Conservation (phyloP, 2,888 invertebrate genomes). For the Cephonodes hylas region DNA sequence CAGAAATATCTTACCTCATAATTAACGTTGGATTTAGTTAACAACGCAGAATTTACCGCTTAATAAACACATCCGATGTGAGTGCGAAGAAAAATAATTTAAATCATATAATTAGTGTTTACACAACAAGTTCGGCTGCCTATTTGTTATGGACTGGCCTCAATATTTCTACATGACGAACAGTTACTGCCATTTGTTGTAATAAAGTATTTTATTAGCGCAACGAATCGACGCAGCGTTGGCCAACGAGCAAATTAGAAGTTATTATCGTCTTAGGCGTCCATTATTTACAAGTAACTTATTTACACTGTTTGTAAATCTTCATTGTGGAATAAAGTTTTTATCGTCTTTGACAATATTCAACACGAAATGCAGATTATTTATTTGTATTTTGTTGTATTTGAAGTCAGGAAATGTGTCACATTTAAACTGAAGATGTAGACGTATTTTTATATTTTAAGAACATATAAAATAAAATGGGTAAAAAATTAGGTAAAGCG, state of each 20-base stretch:
- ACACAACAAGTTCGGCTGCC: background rate
- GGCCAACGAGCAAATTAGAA: constrained; percentile 36
- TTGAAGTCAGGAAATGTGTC: background rate
- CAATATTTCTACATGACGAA: constrained; percentile 24
- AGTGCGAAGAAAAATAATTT: background rate
- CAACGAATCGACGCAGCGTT: constrained; percentile 18
- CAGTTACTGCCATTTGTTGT: constrained; percentile 20
- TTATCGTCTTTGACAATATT: background rate
- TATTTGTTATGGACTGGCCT: constrained; percentile 13
- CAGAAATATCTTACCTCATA: too few relatives aligned
- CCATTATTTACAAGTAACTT: background rate
- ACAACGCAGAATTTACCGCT: too few relatives aligned
- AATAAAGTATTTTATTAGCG: constrained; percentile 23
- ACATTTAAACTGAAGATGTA: too few relatives aligned
- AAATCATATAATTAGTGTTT: constrained; percentile 1
- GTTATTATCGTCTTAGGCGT: constrained; percentile 25
- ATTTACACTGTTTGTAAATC: background rate
- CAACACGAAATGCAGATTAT: background rate
- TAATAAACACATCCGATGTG: background rate
- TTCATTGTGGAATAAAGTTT: background rate
- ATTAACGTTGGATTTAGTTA: too few relatives aligned
- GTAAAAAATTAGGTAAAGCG: too few relatives aligned
- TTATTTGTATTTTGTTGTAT: background rate
- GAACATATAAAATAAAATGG: too few relatives aligned
- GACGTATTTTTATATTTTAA: too few relatives aligned